These are phyloP conservation scores for Myopa testacea DNA, from an alignment of 2,888 invertebrate genomes.

Conservation along the genomic window DNA sequence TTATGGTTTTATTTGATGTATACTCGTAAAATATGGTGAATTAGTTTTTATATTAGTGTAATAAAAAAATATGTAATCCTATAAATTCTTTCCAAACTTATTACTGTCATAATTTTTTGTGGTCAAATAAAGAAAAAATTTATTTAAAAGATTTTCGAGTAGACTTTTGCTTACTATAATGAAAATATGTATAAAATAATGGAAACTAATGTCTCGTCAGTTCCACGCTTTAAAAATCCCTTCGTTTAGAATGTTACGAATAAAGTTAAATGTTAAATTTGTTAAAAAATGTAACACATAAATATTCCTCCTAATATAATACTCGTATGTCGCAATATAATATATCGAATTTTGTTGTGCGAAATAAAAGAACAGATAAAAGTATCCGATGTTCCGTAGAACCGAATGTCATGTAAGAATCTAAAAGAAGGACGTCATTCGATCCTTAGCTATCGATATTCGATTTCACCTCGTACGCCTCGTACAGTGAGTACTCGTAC, in stretches of 20 bases:
- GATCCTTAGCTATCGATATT: slow-evolving; percentile 69
- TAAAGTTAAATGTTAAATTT: background rate
- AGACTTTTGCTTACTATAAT: no score
- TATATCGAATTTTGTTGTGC: slow-evolving; percentile 31
- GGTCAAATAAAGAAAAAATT: no score
- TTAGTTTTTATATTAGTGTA: no score
- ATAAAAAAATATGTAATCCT: no score
- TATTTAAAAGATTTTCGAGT: no score
- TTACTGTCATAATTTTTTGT: no score
- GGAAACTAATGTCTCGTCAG: no score
- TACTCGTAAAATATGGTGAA: no score
- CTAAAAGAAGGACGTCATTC: slow-evolving; percentile 62
- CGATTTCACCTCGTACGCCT: slow-evolving; percentile 59
- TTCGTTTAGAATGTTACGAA: no score
- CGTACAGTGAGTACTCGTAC: slow-evolving; percentile 16
- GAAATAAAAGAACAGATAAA: slow-evolving; percentile 30
- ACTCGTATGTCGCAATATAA: slow-evolving; percentile 19
- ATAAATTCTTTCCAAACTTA: no score
- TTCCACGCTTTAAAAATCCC: no score
- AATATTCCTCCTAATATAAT: background rate
- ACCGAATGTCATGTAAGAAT: slow-evolving; percentile 55
- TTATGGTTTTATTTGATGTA: background rate
- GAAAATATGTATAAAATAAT: no score
- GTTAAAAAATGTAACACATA: background rate
- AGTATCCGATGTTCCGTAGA: slow-evolving; percentile 36